Evolutionary conservation across 2,113 vertebrate species (phyloP), one percentile per base, ranked within the genome.

Genomic region (Stegostoma tigrinum): DNA sequence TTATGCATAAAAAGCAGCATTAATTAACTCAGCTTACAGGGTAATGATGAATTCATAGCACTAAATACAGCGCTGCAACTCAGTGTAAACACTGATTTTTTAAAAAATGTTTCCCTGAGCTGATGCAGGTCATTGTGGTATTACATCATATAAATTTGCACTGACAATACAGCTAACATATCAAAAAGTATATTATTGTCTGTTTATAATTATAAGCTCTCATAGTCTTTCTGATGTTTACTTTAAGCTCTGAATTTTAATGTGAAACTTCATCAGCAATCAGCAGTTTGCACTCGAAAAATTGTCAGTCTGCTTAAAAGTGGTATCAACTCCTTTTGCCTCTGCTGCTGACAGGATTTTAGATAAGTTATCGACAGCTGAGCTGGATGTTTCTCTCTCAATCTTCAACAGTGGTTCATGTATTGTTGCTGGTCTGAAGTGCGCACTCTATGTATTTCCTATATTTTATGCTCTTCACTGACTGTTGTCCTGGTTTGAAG

Each of bases 291-390:
- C 34, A 90, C 34, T 67, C 34, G 30, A 67, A 19, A 66, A 93
- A 93, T 23, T 93, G 89, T 66, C 61, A 5, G 89, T 93, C 89
- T 17, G 5, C 42, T 93, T 93, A 64, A 93, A 93, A 19, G n/a
- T 66, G 55, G 38, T 38, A 67, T 93, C 55, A 93, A n/a, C n/a
- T n/a, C 61, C 89, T 38, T 19, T 38, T 21, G 55, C 89, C 89
- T 93, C 14, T 38, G n/a, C 61, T n/a, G 89, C 64, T 66, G 55
- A 93, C 89, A 93, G 89, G 89, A 66, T 19, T 67, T 93, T 66
- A 61, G 89, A 66, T 21, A 93, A 66, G 61, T 93, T 66, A 64
- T 38, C 61, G 64, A 93, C 61, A 66, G 89, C 89, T 93, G 89
- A 66, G 34, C 89, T 38, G 0, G 61, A 93, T 93, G 24, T 93